A percentile compares a stretch with the other conserved stretches of the same genome.
Conservation (phyloP, 2,888 invertebrate species). For the Agapetus fuscipes region DNA sequence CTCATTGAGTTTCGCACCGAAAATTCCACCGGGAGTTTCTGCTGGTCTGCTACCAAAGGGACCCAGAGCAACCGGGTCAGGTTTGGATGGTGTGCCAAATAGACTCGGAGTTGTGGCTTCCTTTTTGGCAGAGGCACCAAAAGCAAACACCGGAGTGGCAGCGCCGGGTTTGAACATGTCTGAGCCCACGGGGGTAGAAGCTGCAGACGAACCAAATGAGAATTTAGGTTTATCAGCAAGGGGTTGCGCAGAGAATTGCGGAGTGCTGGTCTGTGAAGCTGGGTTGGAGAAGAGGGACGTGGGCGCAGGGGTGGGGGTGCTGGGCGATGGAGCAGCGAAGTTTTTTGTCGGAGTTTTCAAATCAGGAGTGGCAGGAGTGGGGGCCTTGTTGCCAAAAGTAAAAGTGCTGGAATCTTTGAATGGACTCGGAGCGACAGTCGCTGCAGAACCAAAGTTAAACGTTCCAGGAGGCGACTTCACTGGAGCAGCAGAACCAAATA, state of each 20-base stretch:
- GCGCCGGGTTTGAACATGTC: constrained; percentile 17
- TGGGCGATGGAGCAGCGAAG: not conserved
- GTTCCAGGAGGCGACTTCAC: not conserved
- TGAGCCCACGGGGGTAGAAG: not conserved
- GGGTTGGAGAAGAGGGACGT: constrained; percentile 5
- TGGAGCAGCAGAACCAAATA: constrained; percentile 20
- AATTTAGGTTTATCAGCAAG: constrained; percentile 4
- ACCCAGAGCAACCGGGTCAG: constrained; percentile 1
- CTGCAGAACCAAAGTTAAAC: not conserved
- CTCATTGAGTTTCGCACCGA: constrained; percentile 13
- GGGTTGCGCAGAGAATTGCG: not conserved
- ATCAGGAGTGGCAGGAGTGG: not conserved
- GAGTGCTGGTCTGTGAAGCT: not conserved
- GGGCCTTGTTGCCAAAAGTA: constrained; percentile 4
- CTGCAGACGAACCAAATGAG: constrained; percentile 7
- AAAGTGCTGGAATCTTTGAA: constrained; percentile 4
- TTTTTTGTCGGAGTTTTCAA: not conserved
- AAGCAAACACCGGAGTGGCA: constrained; percentile 28
- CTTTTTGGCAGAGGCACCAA: constrained; percentile 22
- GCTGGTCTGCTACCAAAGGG: not conserved
- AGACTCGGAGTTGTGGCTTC: constrained; percentile 3
- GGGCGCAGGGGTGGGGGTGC: constrained; percentile 6
- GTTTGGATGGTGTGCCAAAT: not conserved
- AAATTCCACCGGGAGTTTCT: constrained; percentile 1
- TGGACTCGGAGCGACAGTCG: not conserved